These are phyloP conservation scores for Acrobasis repandana DNA, from an alignment of 2,888 invertebrate species.

Conservation along the genomic window DNA sequence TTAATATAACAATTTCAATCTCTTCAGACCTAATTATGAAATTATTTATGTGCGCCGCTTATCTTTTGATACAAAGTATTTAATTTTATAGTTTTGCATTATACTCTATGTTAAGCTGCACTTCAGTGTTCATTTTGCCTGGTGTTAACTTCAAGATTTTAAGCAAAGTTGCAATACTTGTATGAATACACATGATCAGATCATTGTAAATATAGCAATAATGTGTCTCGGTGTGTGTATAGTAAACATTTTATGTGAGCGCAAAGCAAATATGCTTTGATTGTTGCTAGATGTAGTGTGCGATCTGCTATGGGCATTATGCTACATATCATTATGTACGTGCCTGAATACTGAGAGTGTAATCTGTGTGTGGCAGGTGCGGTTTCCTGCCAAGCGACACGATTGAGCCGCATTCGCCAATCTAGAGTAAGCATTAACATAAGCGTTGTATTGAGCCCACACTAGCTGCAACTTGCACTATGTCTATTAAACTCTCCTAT, in stretches of 20 bases:
- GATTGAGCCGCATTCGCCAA: conserved; percentile 79
- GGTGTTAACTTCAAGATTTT: not conserved
- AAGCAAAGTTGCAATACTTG: not conserved
- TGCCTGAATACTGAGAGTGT: conserved; percentile 38
- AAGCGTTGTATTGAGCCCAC: conserved; percentile 43
- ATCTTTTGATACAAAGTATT: not conserved
- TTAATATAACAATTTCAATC: not conserved
- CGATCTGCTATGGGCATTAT: conserved; percentile 1
- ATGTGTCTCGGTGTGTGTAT: not conserved
- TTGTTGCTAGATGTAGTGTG: conserved; percentile 1
- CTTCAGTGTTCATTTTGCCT: not conserved
- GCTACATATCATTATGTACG: conserved; percentile 7
- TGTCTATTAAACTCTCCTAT: conserved; percentile 29
- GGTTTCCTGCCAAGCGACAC: conserved; percentile 79
- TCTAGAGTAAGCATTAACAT: conserved; percentile 76
- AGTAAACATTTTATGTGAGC: not conserved
- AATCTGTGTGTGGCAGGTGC: conserved; percentile 76
- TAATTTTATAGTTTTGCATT: conserved; percentile 3
- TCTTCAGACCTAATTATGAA: not conserved
- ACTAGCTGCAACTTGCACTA: conserved; percentile 41
- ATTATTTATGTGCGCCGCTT: not conserved
- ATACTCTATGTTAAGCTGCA: not conserved
- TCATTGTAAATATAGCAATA: conserved; percentile 7
- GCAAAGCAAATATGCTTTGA: not conserved
- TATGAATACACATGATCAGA: not conserved